Evolutionary conservation across 2,797 vertebrate species (phyloP).

Genomic region (Bradypodion ventrale): DNA sequence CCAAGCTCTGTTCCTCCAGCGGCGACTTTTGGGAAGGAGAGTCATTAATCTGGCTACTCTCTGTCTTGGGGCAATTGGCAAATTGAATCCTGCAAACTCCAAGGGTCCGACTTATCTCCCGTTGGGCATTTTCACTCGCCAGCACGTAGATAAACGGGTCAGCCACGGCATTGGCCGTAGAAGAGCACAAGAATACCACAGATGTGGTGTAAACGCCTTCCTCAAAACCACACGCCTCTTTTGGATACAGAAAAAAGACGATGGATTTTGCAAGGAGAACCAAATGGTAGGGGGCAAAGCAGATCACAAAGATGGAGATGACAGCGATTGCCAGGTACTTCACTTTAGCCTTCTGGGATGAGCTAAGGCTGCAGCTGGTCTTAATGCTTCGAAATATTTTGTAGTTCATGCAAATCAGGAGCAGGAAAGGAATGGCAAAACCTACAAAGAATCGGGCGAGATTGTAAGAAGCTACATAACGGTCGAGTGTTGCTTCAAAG

Average conservation of each 20-base stretch:
- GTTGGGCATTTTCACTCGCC: slow-evolving; percentile 80
- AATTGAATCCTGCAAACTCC: slow-evolving; percentile 54
- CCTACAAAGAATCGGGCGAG: slow-evolving; percentile 80
- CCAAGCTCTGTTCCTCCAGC: background rate
- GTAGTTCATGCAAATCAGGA: slow-evolving; percentile 80
- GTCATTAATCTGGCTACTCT: slow-evolving; percentile 50
- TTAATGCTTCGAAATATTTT: slow-evolving; percentile 73
- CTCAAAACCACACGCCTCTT: slow-evolving; percentile 63
- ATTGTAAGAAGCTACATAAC: slow-evolving; percentile 68
- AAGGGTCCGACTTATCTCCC: slow-evolving; percentile 72
- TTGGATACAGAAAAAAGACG: slow-evolving; percentile 65
- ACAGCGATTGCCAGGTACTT: slow-evolving; percentile 74
- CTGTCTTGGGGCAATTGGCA: slow-evolving; percentile 11
- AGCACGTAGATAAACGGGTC: slow-evolving; percentile 90
- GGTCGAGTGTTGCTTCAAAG: slow-evolving; percentile 79
- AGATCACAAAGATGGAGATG: slow-evolving; percentile 85
- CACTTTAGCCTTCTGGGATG: slow-evolving; percentile 79
- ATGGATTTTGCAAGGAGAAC: slow-evolving; percentile 79
- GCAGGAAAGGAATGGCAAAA: slow-evolving; percentile 79
- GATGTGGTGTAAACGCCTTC: slow-evolving; percentile 75
- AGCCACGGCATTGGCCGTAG: slow-evolving; percentile 82
- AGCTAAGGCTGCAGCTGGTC: slow-evolving; percentile 75
- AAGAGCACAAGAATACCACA: slow-evolving; percentile 81
- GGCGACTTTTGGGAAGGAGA: slow-evolving; percentile 59
- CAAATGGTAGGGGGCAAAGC: slow-evolving; percentile 88